These are phyloP conservation scores for Atopsyche davidsoni DNA, from an alignment of 1,140 invertebrate species.

Conservation along the genomic window DNA sequence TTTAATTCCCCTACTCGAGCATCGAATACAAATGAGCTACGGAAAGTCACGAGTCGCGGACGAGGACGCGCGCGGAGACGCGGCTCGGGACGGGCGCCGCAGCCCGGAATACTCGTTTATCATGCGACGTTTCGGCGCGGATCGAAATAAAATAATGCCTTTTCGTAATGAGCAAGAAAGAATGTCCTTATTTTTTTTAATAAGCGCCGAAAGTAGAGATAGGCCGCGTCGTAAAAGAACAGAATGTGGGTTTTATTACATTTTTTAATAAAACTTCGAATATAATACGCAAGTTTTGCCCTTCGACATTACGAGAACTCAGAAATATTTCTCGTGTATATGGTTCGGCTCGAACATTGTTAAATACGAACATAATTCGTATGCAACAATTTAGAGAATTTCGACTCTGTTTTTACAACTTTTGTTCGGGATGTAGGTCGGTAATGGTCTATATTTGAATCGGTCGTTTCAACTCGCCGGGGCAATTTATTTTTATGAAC, in stretches of 20 bases:
- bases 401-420: constrained; percentile 13
- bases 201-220: constrained; percentile 7
- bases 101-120: too few species aligned
- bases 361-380: constrained; percentile 9
- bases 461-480: neutral
- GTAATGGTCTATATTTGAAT: constrained; percentile 17
- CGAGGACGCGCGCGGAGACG: too few species aligned
- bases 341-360: neutral
- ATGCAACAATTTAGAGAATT: constrained; percentile 20
- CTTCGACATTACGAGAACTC: neutral
- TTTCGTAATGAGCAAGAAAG: constrained; percentile 6
- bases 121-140: too few species aligned
- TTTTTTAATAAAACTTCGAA: constrained; percentile 18
- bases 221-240: constrained; percentile 15
- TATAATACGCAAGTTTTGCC: constrained; percentile 11
- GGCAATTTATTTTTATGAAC: constrained; percentile 24
- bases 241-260: constrained; percentile 17
- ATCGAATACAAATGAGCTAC: too few species aligned
- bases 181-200: constrained; percentile 7
- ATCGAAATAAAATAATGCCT: too few species aligned
- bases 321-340: constrained; percentile 1
- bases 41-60: too few species aligned
- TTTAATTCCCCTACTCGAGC: too few species aligned
- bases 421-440: too few species aligned
- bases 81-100: too few species aligned